Conservation (phyloP, 2,113 vertebrate species). For the Paratilapia polleni region DNA sequence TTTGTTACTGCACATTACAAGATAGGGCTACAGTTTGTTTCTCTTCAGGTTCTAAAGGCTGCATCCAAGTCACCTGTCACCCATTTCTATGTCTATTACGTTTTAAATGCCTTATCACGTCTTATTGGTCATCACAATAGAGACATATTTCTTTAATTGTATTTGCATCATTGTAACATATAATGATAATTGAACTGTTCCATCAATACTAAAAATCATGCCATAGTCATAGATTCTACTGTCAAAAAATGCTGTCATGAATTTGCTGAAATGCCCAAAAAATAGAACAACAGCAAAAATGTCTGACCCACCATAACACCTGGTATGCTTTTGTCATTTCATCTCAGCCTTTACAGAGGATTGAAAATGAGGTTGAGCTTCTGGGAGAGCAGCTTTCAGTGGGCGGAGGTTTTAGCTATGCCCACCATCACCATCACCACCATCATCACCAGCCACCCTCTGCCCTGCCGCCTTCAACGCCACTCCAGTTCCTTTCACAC, state of each 20-base stretch:
- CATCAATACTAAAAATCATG: neutral
- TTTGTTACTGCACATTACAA: neutral
- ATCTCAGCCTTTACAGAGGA: constrained; percentile 92
- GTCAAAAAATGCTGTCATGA: neutral
- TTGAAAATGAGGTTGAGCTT: constrained; percentile 97
- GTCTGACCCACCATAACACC: neutral
- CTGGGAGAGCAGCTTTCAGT: constrained; percentile 95
- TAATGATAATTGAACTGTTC: neutral
- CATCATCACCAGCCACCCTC: constrained; percentile 85
- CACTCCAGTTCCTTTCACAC: constrained; percentile 91
- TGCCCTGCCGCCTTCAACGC: constrained; percentile 90
- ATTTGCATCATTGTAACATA: neutral
- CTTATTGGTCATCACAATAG: neutral
- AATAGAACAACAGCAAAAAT: neutral
- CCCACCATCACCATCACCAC: constrained; percentile 87
- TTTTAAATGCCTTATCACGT: neutral
- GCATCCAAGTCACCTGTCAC: no score
- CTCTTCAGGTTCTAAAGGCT: neutral
- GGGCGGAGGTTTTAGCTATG: constrained; percentile 89
- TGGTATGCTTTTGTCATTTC: neutral
- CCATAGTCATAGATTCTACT: neutral
- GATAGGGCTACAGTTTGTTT: neutral
- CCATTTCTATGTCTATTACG: neutral
- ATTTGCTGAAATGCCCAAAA: neutral
- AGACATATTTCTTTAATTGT: neutral